Evolutionary conservation across 2,113 vertebrate species (phyloP).

Genomic region (Gasterosteus nipponicus): DNA sequence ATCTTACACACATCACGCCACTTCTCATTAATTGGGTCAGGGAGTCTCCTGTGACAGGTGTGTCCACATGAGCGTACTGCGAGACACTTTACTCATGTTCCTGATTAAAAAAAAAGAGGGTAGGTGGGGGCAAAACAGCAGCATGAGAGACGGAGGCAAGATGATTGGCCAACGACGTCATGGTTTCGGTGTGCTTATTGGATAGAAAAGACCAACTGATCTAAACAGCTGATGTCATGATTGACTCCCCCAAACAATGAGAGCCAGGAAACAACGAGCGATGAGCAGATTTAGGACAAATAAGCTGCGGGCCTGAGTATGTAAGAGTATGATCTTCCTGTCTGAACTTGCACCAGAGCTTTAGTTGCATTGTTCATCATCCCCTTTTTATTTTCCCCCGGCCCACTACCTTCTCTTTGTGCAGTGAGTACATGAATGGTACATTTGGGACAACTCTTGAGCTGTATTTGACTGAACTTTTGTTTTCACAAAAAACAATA

Average conservation of each 20-base stretch:
- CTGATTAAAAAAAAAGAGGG: too few relatives aligned
- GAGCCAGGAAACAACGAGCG: too few relatives aligned
- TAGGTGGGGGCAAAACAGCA: too few relatives aligned
- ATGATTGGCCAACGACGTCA: too few relatives aligned
- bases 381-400: neutral
- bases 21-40: constrained; percentile 39
- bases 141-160: too few relatives aligned
- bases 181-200: too few relatives aligned
- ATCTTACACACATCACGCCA: constrained; percentile 46
- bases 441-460: neutral
- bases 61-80: neutral
- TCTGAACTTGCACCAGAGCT: neutral
- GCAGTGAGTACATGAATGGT: neutral
- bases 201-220: too few relatives aligned
- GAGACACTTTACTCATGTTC: neutral
- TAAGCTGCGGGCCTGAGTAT: too few relatives aligned
- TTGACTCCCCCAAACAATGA: too few relatives aligned
- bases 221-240: too few relatives aligned
- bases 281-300: too few relatives aligned
- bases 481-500: too few relatives aligned
- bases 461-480: neutral
- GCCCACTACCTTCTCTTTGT: neutral
- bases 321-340: neutral
- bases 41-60: constrained; percentile 29
- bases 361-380: neutral